Conservation (phyloP, 2,113 vertebrate species). For the Seriola aureovittata region DNA sequence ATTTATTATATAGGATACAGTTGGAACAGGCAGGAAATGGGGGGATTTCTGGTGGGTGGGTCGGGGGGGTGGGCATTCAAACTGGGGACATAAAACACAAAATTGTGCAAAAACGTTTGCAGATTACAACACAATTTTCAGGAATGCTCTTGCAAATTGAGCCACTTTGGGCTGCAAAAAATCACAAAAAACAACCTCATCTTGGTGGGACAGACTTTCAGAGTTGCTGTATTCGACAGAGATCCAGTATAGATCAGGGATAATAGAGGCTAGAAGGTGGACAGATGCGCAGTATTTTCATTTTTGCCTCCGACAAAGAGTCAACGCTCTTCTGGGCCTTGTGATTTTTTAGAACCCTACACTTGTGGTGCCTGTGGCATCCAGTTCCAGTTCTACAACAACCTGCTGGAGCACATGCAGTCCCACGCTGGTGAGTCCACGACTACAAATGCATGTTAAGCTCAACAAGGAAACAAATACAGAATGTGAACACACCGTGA, state of each 20-base stretch:
- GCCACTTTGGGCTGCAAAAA: neutral
- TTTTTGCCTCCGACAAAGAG: slow-evolving; percentile 65
- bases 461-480: slow-evolving; percentile 37
- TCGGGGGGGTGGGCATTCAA: neutral
- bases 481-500: slow-evolving; percentile 42
- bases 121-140: neutral
- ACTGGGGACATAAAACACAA: neutral
- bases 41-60: no score
- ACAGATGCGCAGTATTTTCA: slow-evolving; percentile 49
- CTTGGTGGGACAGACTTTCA: slow-evolving; percentile 12
- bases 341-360: slow-evolving; percentile 94
- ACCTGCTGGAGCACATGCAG: slow-evolving; percentile 99
- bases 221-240: slow-evolving; percentile 18
- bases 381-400: slow-evolving; percentile 99
- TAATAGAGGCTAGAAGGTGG: slow-evolving; percentile 10
- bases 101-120: neutral
- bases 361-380: slow-evolving; percentile 99
- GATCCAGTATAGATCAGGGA: slow-evolving; percentile 16
- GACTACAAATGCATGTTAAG: slow-evolving; percentile 69
- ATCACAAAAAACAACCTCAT: neutral
- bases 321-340: slow-evolving; percentile 82
- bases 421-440: slow-evolving; percentile 95
- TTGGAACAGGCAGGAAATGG: neutral
- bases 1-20: neutral
- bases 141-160: slow-evolving; percentile 2